A percentile compares a stretch with the other conserved stretches of the same genome.
Conservation (phyloP, 2,888 invertebrate species). For the Papilio gigon region DNA sequence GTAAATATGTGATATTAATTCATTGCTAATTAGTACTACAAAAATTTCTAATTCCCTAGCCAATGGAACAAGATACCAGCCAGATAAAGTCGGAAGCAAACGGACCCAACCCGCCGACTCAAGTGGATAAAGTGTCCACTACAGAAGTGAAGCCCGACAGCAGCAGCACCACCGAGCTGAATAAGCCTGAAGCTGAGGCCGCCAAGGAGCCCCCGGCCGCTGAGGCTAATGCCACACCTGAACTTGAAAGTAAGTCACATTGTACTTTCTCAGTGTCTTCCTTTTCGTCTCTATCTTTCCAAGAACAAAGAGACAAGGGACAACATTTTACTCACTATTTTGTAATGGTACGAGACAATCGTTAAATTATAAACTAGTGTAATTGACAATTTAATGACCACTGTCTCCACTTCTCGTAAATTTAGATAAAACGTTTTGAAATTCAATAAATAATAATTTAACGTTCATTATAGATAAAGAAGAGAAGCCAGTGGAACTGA, state of each 20-base stretch:
- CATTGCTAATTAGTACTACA: too few relatives aligned
- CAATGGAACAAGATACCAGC: slow-evolving; percentile 69
- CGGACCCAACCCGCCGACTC: slow-evolving; percentile 73
- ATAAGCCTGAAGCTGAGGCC: slow-evolving; percentile 52
- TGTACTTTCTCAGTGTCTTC: too few relatives aligned
- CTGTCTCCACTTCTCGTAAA: too few relatives aligned
- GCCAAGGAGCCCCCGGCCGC: slow-evolving; percentile 52
- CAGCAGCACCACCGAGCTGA: slow-evolving; percentile 63
- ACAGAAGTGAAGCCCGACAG: slow-evolving; percentile 68
- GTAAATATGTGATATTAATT: too few relatives aligned
- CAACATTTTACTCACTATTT: too few relatives aligned
- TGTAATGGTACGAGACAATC: too few relatives aligned
- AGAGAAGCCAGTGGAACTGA: slow-evolving; percentile 54
- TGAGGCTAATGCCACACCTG: slow-evolving; percentile 45
- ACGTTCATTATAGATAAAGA: slow-evolving; percentile 58
- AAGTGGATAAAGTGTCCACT: slow-evolving; percentile 76
- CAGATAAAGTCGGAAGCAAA: slow-evolving; percentile 63
- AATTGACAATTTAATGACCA: too few relatives aligned
- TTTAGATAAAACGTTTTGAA: too few relatives aligned
- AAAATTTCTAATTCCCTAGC: slow-evolving; percentile 49
- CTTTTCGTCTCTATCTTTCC: too few relatives aligned
- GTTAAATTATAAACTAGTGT: too few relatives aligned
- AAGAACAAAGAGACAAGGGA: too few relatives aligned
- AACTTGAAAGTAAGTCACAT: slow-evolving; percentile 52
- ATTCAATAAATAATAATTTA: too few relatives aligned